A percentile compares a stretch with the other conserved stretches of the same genome.
These are phyloP conservation scores for Pachypsylla venusta DNA, from an alignment of 1,140 invertebrate species.

Conservation along the genomic window DNA sequence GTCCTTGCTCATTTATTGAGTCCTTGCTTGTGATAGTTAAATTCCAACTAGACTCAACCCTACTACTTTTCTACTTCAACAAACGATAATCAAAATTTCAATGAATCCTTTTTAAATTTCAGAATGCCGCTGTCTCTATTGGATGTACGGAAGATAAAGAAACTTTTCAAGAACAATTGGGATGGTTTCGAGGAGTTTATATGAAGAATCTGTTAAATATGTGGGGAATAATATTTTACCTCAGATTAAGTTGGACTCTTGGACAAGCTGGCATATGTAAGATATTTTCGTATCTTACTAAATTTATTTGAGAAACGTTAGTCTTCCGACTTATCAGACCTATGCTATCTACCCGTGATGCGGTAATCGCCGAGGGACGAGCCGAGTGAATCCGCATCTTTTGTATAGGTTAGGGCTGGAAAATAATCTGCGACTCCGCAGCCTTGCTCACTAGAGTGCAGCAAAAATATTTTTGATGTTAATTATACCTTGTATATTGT, in stretches of 20 bases:
- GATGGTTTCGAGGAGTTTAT: conserved; percentile 68
- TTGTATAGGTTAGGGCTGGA: neutral
- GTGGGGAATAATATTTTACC: conserved; percentile 76
- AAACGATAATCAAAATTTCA: too few species aligned
- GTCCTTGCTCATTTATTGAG: too few species aligned
- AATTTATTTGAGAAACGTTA: conserved; percentile 16
- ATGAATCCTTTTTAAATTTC: too few species aligned
- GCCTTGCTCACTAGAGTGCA: neutral
- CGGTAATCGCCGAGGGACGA: too few species aligned
- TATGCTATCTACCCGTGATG: neutral
- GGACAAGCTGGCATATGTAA: conserved; percentile 60
- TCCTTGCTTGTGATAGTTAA: too few species aligned
- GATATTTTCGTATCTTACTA: conserved; percentile 24
- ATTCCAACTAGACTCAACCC: too few species aligned
- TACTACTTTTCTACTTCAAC: too few species aligned
- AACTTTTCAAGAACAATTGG: conserved; percentile 49
- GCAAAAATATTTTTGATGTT: neutral
- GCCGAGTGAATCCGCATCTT: neutral
- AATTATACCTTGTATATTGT: too few species aligned
- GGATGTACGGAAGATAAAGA: conserved; percentile 12
- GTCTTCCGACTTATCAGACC: neutral
- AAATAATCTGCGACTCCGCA: neutral
- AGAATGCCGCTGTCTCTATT: too few species aligned
- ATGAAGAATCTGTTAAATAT: conserved; percentile 74
- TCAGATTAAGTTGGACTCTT: conserved; percentile 72